Base-by-base conservation (phyloP, 2,113 vertebrate species). In the Nerophis ophidion region DNA sequence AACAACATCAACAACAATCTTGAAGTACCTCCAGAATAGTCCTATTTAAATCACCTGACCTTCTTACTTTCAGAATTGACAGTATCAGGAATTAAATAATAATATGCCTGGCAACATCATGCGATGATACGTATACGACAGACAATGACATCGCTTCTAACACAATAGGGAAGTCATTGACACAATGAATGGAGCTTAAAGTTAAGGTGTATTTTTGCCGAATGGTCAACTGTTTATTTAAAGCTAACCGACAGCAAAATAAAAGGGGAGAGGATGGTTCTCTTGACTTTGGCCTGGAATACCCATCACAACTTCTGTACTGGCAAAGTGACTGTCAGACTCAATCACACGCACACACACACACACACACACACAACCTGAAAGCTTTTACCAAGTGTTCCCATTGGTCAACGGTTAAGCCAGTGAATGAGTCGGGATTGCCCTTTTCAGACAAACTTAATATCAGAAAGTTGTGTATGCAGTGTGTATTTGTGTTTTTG, bases 401-500 rank as follows among this genome's bases (percentile, higher is more conserved):
- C 73, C 71, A 74, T 56, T 66, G 74, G 74, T 81, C 82, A 81
- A 79, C 79, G 62, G 57, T 66, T 68, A 80, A 76, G 74, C 70
- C 52, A 81, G 70, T 70, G 72, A 77, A 74, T 55, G 69, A 71
- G 71, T 17, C 34, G 77, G 69, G 71, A 77, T 51, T 86, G 84
- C 90, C 87, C 88, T 88, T 90, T 88, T 71, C 60, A 76, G 72
- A 81, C 66, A 66, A 68, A 74, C 72, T 80, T 77, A 86, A 85
- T 79, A 82, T 79, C 79, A 55, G 52, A 36, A 51, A 26, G 16
- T 51, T 17, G 26, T 26, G 11, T 17, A 26, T 12, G 48, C 48
- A 11, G 40, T 17, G n/a, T 16, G 14, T 50, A 7, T 19, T 19
- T 17, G 16, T 50, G 14, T 50, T 6, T 19, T 19, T 17, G n/a